These are phyloP conservation scores for Dicrurus megarhynchus DNA, from an alignment of 2,113 vertebrate species.

Conservation along the genomic window DNA sequence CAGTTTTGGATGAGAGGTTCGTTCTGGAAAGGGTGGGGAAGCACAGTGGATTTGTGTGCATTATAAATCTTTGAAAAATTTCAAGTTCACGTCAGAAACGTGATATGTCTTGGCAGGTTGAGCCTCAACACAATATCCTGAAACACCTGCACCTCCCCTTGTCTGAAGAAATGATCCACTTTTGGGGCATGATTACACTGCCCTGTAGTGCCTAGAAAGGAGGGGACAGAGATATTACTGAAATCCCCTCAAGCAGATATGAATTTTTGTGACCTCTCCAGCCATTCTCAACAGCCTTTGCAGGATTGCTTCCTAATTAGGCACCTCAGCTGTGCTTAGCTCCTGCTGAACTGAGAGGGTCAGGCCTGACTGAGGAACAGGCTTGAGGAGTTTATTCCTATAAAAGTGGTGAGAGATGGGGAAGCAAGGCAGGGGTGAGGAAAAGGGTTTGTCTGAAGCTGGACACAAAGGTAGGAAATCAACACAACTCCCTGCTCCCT, in stretches of 20 bases:
- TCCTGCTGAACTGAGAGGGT: background rate
- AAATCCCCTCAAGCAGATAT: background rate
- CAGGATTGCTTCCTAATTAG: background rate
- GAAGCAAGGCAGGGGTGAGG: background rate
- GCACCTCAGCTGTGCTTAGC: background rate
- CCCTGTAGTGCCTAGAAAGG: background rate
- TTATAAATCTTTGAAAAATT: background rate
- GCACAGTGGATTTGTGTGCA: background rate
- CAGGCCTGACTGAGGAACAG: background rate
- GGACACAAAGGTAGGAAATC: background rate
- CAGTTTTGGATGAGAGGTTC: background rate
- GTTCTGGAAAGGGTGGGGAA: background rate
- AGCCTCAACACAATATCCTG: accelerated
- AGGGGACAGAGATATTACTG: background rate
- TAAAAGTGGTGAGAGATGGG: background rate
- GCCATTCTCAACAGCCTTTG: background rate
- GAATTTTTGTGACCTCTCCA: background rate
- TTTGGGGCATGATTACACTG: background rate
- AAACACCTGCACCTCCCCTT: background rate
- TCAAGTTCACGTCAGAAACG: background rate
- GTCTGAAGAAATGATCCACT: background rate
- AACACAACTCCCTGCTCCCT: background rate
- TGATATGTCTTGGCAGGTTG: background rate
- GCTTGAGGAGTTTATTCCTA: background rate
- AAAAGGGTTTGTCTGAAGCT: background rate